Conservation (phyloP, 2,113 vertebrate species). For the Hippoglossus stenolepis region DNA sequence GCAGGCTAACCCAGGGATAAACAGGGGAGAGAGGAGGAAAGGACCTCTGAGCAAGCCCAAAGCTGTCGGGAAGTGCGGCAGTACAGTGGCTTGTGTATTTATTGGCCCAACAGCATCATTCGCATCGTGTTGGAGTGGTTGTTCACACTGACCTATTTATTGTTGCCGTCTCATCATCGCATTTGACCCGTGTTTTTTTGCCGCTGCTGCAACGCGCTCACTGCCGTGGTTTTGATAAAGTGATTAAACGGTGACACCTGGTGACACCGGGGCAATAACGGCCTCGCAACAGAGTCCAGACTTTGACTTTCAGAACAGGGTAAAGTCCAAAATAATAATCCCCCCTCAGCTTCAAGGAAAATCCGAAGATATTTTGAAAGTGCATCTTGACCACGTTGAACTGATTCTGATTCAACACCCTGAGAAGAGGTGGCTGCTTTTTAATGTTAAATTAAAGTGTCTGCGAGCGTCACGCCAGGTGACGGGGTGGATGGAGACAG, state of each 20-base stretch:
- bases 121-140: slow-evolving; percentile 50
- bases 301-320: slow-evolving; percentile 27
- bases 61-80: slow-evolving; percentile 35
- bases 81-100: slow-evolving; percentile 46
- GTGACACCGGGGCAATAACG: slow-evolving; percentile 3
- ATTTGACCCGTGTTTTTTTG: slow-evolving; percentile 23
- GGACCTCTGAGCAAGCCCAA: slow-evolving; percentile 34
- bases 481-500: slow-evolving; percentile 73
- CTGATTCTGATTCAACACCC: slow-evolving; percentile 1
- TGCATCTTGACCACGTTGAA: not conserved
- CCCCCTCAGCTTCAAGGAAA: slow-evolving; percentile 32
- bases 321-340: slow-evolving; percentile 19
- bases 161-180: slow-evolving; percentile 35
- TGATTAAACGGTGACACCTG: slow-evolving; percentile 2
- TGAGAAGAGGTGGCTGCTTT: slow-evolving; percentile 9
- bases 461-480: slow-evolving; percentile 18
- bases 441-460: not conserved
- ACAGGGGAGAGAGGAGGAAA: slow-evolving; percentile 27
- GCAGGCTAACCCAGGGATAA: slow-evolving; percentile 40
- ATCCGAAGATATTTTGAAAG: not conserved
- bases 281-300: slow-evolving; percentile 4
- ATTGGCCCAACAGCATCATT: slow-evolving; percentile 57
- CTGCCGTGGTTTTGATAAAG: not conserved
- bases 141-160: slow-evolving; percentile 66
- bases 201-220: slow-evolving; percentile 5